Base-by-base conservation (phyloP, 2,797 vertebrate genomes). In the Spondyliosoma cantharus region DNA sequence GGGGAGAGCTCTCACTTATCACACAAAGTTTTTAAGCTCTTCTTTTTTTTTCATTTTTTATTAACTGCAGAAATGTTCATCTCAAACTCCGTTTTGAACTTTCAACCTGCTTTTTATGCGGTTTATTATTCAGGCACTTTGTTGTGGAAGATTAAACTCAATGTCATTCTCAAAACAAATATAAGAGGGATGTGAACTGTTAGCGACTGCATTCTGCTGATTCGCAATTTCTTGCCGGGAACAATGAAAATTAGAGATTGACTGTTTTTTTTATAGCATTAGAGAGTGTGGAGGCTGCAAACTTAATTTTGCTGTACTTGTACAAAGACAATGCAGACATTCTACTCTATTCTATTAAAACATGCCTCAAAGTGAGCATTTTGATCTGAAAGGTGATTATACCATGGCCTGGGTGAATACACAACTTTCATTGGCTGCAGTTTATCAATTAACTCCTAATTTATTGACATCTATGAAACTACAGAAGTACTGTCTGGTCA, bases 1-100 rank as follows among this genome's bases (percentile, higher is more conserved):
- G 16, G 46, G 60, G 2, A 76, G n/a, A 61, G 13, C 13, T 77
- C 19, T 32, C 17, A 60, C 20, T 59, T 60, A 71, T 70, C 49
- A 76, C 62, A 69, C 13, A 83, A 70, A 85, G 15, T 81, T 81
- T 69, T 32, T 43, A 76, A 73, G 19, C 63, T 43, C 37, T 56
- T 66, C 58, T 65, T 46, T 5, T 46, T 14, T 45, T 45, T 15
- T 58, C 43, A 29, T 11, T 37, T 74, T 86, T 78, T 19, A 65
- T 57, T 3, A 54, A 65, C 42, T 67, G 50, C 17, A 65, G 32
- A 59, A n/a, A 25, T 57, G 42, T 12, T 13, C 1, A 37, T 32
- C 59, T 2, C 32, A 7, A 70, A 29, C 12, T 66, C 54, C 14
- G 52, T 60, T 67, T 29, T 45, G 24, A n/a, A 12, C 5, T 65